These are phyloP conservation scores for Anoura caudifer DNA, from an alignment of 2,113 vertebrate genomes.

Conservation along the genomic window DNA sequence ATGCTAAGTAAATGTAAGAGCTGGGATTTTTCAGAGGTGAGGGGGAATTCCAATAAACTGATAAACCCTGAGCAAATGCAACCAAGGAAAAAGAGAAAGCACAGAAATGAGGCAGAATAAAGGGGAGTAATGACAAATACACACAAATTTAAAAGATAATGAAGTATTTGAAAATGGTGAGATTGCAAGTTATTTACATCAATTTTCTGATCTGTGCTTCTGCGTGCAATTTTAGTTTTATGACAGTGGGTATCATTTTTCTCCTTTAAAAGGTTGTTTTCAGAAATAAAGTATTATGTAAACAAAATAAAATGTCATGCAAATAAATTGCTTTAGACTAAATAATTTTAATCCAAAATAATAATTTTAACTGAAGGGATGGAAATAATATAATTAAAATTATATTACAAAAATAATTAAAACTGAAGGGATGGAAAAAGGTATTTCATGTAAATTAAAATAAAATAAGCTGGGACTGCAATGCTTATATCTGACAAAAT, in stretches of 20 bases:
- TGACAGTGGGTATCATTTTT: neutral
- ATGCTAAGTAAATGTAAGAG: neutral
- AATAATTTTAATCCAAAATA: too few species aligned
- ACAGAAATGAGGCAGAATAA: neutral
- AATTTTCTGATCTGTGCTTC: neutral
- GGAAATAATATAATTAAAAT: too few species aligned
- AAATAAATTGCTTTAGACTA: neutral
- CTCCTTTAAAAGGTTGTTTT: neutral
- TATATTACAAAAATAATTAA: too few species aligned
- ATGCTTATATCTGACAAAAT: too few species aligned
- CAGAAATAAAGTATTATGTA: neutral
- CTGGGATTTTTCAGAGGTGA: neutral
- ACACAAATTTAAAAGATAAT: neutral
- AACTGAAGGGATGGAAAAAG: too few species aligned
- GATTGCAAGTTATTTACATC: neutral
- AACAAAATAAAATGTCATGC: constrained; percentile 17
- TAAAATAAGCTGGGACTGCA: too few species aligned
- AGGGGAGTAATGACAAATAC: neutral
- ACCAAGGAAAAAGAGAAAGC: neutral
- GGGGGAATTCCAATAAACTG: neutral
- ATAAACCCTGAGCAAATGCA: neutral
- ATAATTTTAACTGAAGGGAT: too few species aligned
- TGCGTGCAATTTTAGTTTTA: neutral
- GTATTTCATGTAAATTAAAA: too few species aligned
- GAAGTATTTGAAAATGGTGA: neutral